A percentile compares a stretch with the other conserved stretches of the same genome.
These are phyloP conservation scores for Montifringilla adamsi DNA, from an alignment of 2,113 vertebrate species.

Conservation along the genomic window DNA sequence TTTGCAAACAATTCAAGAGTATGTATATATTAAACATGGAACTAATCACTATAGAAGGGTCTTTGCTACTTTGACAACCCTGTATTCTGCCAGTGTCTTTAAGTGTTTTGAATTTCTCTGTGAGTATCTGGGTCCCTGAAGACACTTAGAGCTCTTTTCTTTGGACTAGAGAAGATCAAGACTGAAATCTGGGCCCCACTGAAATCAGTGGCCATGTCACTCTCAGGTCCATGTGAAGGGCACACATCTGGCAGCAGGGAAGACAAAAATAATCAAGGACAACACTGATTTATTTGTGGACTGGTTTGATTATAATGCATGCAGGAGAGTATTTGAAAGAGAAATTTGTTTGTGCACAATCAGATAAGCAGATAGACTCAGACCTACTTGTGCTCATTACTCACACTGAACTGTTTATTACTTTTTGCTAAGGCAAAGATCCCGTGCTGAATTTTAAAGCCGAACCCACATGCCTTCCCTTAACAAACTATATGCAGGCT, in stretches of 20 bases:
- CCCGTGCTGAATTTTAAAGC: conserved; percentile 1
- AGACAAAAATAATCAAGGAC: conserved; percentile 48
- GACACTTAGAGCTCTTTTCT: not conserved
- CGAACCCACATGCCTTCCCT: not conserved
- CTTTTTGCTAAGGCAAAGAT: not conserved
- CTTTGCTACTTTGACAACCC: conserved; percentile 67
- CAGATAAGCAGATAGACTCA: conserved; percentile 2
- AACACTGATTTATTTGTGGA: conserved; percentile 34
- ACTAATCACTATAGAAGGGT: conserved; percentile 75
- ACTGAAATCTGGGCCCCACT: not conserved
- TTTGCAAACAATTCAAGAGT: conserved; percentile 75
- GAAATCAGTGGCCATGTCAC: not conserved
- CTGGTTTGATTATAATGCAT: conserved; percentile 28
- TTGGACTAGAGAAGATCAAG: conserved; percentile 2
- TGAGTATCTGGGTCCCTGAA: conserved; percentile 10
- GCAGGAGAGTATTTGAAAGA: conserved; percentile 29
- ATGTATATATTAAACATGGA: conserved; percentile 78
- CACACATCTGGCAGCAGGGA: not conserved
- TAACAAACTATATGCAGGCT: not conserved
- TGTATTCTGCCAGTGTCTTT: not conserved
- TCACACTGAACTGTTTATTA: not conserved
- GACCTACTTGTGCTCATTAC: not conserved
- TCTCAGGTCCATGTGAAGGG: not conserved
- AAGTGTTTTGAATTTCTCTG: conserved; percentile 35
- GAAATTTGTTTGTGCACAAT: conserved; percentile 39